These are phyloP conservation scores for Pseudochaenichthys georgianus DNA, from an alignment of 2,797 vertebrate genomes.

Conservation along the genomic window DNA sequence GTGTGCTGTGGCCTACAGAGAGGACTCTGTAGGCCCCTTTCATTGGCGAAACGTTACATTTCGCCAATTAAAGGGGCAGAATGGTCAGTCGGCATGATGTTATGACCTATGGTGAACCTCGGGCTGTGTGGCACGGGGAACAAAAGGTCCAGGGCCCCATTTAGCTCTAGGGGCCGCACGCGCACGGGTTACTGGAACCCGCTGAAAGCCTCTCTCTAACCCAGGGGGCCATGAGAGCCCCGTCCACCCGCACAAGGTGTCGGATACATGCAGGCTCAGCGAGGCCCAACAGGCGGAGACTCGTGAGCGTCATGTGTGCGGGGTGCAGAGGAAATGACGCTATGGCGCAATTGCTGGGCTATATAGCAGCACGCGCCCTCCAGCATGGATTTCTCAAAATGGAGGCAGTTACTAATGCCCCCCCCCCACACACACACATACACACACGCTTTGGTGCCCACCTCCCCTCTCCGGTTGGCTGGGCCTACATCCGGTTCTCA, in stretches of 20 bases:
- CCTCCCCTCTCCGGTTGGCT: no score
- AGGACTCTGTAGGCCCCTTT: not conserved
- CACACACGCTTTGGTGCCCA: not conserved
- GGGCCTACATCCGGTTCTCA: no score
- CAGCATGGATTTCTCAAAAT: constrained; percentile 67
- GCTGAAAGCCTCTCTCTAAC: constrained; percentile 5
- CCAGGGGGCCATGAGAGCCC: not conserved
- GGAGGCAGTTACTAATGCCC: constrained; percentile 50
- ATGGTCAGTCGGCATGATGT: constrained; percentile 50
- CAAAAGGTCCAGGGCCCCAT: constrained; percentile 46
- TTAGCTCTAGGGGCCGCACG: constrained; percentile 23
- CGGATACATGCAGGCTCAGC: not conserved
- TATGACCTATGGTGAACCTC: constrained; percentile 60
- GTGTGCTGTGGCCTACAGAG: not conserved
- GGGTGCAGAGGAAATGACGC: constrained; percentile 22
- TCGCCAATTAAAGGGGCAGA: constrained; percentile 34
- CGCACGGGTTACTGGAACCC: constrained; percentile 1
- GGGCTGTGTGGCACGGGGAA: constrained; percentile 11
- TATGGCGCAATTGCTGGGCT: constrained; percentile 48
- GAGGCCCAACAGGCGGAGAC: no score
- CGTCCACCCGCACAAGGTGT: not conserved
- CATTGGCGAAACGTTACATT: constrained; percentile 3
- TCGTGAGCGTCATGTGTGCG: not conserved
- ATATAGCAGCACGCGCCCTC: constrained; percentile 36
- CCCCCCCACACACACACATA: not conserved